Evolutionary conservation across 2,113 vertebrate genomes (phyloP).

Genomic region (Microcebus murinus): DNA sequence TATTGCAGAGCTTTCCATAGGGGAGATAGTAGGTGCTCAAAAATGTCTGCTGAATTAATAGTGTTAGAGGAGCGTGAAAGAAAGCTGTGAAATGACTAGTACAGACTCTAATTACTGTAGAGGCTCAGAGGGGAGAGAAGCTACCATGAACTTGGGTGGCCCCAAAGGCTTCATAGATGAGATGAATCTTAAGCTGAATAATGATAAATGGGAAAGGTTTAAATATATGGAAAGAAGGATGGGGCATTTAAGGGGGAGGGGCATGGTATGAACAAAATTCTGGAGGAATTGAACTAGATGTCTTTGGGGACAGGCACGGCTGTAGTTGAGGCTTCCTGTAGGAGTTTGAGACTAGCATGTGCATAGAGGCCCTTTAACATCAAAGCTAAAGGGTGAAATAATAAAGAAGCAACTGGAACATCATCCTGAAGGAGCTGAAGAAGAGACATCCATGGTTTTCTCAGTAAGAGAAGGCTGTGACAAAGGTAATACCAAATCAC

Average conservation of each 20-base stretch:
- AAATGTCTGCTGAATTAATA: conserved; percentile 18
- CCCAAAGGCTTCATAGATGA: not conserved
- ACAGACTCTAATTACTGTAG: not conserved
- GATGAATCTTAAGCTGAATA: not conserved
- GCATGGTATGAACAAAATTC: not conserved
- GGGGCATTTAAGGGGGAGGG: not conserved
- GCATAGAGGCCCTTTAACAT: not conserved
- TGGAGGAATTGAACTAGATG: not conserved
- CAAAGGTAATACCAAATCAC: not conserved
- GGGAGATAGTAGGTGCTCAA: not conserved
- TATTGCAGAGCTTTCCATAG: not conserved
- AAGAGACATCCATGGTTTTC: not conserved
- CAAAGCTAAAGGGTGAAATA: not conserved
- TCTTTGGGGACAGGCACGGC: not conserved
- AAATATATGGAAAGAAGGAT: not conserved
- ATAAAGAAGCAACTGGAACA: not conserved
- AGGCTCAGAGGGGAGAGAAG: not conserved
- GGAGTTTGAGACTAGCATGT: not conserved
- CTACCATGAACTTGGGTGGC: not conserved
- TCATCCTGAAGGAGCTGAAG: not conserved
- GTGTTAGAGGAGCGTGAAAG: not conserved
- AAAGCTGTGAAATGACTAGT: not conserved
- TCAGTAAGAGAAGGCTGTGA: not conserved
- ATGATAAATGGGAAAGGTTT: not conserved
- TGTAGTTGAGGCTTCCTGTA: not conserved